phyloP scores from a whole-genome alignment of 1,140 invertebrate genomes.

The Ceratosolen solmsi region DNA sequence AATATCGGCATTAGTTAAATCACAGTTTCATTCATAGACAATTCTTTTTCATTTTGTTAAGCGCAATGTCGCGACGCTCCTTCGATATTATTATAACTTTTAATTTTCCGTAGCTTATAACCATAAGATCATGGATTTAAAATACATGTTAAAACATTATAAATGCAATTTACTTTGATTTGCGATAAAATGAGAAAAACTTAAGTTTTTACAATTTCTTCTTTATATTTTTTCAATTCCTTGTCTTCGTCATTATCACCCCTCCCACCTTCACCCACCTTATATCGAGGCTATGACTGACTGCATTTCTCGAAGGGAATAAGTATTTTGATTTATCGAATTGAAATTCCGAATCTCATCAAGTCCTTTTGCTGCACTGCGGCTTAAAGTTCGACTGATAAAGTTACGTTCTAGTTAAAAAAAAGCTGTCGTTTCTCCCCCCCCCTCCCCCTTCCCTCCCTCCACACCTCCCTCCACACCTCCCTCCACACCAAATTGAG shows the following conservation, averaged over 20 bases:
- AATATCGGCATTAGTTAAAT: slow-evolving; percentile 56
- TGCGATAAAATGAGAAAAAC: background rate
- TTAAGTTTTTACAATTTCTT: background rate
- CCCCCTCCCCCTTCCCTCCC: too few relatives aligned
- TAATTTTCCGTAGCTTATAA: background rate
- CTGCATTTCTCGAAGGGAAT: background rate
- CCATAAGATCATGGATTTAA: background rate
- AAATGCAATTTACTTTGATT: too few relatives aligned
- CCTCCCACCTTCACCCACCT: too few relatives aligned
- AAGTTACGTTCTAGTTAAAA: background rate
- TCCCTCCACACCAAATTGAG: too few relatives aligned
- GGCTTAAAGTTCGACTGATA: background rate
- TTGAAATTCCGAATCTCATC: background rate
- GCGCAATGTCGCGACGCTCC: slow-evolving; percentile 56
- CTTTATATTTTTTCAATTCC: too few relatives aligned
- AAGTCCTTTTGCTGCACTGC: background rate
- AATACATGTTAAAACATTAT: background rate
- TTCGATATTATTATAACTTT: slow-evolving; percentile 52
- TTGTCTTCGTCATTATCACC: too few relatives aligned
- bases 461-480: too few relatives aligned
- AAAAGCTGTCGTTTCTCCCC: too few relatives aligned
- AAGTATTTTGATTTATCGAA: background rate
- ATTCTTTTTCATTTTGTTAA: slow-evolving; percentile 66
- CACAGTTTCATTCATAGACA: slow-evolving; percentile 55
- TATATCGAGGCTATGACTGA: too few relatives aligned